phyloP scores from a whole-genome alignment of 2,888 invertebrate genomes.

The Corythucha ciliata region DNA sequence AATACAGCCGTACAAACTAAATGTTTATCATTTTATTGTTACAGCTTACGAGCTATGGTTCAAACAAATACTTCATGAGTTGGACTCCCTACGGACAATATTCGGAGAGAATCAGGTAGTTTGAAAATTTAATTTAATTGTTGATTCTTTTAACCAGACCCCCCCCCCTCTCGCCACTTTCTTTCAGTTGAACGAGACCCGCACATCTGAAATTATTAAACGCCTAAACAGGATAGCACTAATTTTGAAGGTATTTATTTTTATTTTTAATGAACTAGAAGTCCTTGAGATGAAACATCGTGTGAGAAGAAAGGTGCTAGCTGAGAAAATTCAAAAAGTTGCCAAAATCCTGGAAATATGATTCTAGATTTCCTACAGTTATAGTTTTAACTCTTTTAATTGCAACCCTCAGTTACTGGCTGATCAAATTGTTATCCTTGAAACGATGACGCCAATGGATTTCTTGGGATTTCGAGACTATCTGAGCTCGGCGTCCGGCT shows the following conservation, averaged over 20 bases:
- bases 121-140: constrained; percentile 27
- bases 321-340: background rate
- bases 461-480: constrained; percentile 96
- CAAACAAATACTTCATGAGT: constrained; percentile 94
- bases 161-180: constrained; percentile 68
- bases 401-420: constrained; percentile 64
- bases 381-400: background rate
- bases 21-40: constrained; percentile 41
- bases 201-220: constrained; percentile 86
- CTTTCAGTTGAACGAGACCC: constrained; percentile 73
- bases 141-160: constrained; percentile 72
- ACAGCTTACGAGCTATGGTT: constrained; percentile 98
- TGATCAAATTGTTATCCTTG: constrained; percentile 93
- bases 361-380: no score
- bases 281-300: no score
- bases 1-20: no score
- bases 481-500: constrained; percentile 91
- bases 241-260: constrained; percentile 81
- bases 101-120: constrained; percentile 55
- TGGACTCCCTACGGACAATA: constrained; percentile 81
- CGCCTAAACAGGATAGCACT: constrained; percentile 83
- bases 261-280: no score
- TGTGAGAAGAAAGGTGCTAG: background rate
- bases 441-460: constrained; percentile 98
- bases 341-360: no score